Evolutionary conservation across 2,888 invertebrate species (phyloP).

Genomic region (Amphipyra tragopoginis): DNA sequence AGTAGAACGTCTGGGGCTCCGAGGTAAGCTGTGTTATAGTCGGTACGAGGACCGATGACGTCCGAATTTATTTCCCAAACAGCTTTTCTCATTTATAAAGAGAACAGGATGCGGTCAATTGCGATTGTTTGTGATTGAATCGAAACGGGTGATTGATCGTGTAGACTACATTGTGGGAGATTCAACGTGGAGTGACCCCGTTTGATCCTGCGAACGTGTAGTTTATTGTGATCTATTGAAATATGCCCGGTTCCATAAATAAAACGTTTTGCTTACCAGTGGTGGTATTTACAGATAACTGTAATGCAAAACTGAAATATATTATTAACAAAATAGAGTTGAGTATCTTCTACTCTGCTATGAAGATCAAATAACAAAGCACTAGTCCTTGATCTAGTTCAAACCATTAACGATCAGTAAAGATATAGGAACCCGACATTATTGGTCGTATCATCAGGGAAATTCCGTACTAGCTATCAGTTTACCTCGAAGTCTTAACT

Average conservation of each 20-base stretch:
- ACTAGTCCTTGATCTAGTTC: too few relatives aligned
- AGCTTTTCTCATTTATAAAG: slow-evolving; percentile 50
- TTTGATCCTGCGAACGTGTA: slow-evolving; percentile 20
- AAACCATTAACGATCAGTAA: too few relatives aligned
- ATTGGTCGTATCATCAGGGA: too few relatives aligned
- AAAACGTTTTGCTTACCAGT: too few relatives aligned
- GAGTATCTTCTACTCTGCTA: background rate
- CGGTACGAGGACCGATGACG: slow-evolving; percentile 16
- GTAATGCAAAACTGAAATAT: too few relatives aligned
- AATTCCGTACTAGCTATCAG: background rate
- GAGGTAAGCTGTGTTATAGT: slow-evolving; percentile 32
- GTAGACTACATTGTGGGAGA: slow-evolving; percentile 42
- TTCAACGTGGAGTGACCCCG: slow-evolving; percentile 35
- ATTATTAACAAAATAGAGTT: too few relatives aligned
- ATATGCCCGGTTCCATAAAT: background rate
- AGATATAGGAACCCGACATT: too few relatives aligned
- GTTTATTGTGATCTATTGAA: slow-evolving; percentile 31
- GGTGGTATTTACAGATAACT: too few relatives aligned
- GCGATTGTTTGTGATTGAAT: slow-evolving; percentile 62
- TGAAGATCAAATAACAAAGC: background rate
- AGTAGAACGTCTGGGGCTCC: slow-evolving; percentile 29
- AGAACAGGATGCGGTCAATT: slow-evolving; percentile 60
- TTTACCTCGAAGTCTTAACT: slow-evolving; percentile 16
- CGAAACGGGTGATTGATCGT: slow-evolving; percentile 57
- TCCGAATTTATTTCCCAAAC: slow-evolving; percentile 47